phyloP scores from a whole-genome alignment of 2,113 vertebrate species.

The Pomatorhinus ruficollis region DNA sequence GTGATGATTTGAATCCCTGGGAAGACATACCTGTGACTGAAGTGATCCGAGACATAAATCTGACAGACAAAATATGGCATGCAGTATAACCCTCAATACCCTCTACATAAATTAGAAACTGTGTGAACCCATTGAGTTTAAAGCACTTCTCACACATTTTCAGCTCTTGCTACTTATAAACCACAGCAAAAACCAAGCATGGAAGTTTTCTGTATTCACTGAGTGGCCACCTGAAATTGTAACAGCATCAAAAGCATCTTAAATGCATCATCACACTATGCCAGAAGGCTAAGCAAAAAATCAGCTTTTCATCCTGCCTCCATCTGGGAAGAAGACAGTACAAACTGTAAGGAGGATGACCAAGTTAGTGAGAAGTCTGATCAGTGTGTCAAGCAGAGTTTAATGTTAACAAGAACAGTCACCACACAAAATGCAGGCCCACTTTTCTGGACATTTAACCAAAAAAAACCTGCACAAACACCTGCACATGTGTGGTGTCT shows the following conservation, averaged over 20 bases:
- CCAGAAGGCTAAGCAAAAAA: neutral
- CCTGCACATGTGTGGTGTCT: neutral
- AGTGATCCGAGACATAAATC: conserved; percentile 9
- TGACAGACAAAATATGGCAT: conserved; percentile 9
- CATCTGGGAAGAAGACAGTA: neutral
- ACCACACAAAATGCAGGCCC: neutral
- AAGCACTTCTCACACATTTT: neutral
- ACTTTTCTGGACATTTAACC: neutral
- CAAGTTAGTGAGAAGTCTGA: neutral
- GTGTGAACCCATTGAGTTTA: neutral
- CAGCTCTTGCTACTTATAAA: neutral
- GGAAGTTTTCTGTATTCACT: neutral
- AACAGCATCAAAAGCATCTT: neutral
- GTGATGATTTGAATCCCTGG: conserved; percentile 17
- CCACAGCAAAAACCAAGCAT: neutral
- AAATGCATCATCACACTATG: neutral
- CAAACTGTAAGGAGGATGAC: neutral
- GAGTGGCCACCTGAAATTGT: neutral
- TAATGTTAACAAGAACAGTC: neutral
- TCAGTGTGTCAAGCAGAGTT: neutral
- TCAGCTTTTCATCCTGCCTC: neutral
- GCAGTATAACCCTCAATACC: neutral
- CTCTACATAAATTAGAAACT: conserved; percentile 7
- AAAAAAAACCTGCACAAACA: neutral
- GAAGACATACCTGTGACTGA: conserved; percentile 10